phyloP scores from a whole-genome alignment of 2,113 vertebrate species.

The Hiodon alosoides region DNA sequence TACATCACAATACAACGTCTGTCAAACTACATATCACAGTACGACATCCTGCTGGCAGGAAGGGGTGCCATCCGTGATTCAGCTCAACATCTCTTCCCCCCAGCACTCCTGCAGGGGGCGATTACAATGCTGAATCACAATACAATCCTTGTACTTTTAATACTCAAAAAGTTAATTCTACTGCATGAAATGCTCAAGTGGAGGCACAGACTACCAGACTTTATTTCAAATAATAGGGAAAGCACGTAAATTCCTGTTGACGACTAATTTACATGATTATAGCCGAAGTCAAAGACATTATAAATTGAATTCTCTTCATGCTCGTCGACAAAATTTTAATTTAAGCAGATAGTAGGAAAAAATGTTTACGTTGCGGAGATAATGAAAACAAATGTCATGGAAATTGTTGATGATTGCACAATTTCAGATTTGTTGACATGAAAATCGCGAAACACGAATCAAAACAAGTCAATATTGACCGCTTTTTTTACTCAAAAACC shows the following conservation, averaged over 20 bases:
- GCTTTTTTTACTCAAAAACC: too few relatives aligned
- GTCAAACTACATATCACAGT: too few relatives aligned
- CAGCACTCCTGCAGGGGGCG: constrained; percentile 17
- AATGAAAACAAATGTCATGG: not conserved
- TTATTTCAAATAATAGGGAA: constrained; percentile 22
- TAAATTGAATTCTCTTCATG: constrained; percentile 10
- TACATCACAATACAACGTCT: too few relatives aligned
- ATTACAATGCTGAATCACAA: not conserved
- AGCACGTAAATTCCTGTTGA: constrained; percentile 21
- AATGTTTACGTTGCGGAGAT: not conserved
- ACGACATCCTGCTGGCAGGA: constrained; percentile 3
- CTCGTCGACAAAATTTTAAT: constrained; percentile 20
- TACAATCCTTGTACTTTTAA: constrained; percentile 2
- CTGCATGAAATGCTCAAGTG: constrained; percentile 2
- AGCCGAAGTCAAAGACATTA: constrained; percentile 13
- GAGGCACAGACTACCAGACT: not conserved
- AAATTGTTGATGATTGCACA: not conserved
- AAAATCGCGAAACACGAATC: not conserved
- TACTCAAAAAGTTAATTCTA: constrained; percentile 24
- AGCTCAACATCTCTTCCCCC: constrained; percentile 5
- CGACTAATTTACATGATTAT: constrained; percentile 25
- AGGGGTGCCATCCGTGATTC: constrained; percentile 16
- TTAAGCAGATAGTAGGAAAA: constrained; percentile 6
- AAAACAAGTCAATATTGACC: not conserved
- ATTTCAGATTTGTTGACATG: not conserved